Evolutionary conservation across 2,888 invertebrate genomes (phyloP), one percentile per base, ranked within the genome.

Genomic region (Drosophila maculinotata): DNA sequence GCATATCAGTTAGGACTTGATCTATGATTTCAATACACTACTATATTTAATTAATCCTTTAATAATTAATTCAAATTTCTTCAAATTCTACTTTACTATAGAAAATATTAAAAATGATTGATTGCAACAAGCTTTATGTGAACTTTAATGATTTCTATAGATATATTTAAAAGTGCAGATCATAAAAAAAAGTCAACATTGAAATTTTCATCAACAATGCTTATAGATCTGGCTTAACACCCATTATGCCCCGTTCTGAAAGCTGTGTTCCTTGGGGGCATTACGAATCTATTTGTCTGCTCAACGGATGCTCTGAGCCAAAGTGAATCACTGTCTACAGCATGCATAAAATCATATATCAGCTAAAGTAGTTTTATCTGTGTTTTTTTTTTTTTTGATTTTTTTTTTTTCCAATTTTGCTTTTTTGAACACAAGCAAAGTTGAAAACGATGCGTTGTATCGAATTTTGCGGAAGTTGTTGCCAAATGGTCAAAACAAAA

Each of bases 401-500:
- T 36, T 49, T 9, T 31, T 9, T 9, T 7, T 31, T 45, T 9
- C 36, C 9, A 3, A 20, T 20, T 20, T 20, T 20, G 2, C 4
- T 20, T 14, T 31, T 44, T 30, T 52, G 8, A 5, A 39, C 20
- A 39, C 23, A 45, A 7, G 15, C 53, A n/a, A n/a, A n/a, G 15
- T 20, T 20, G n/a, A n/a, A n/a, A n/a, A 36, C 25, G 51, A 15
- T 5, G 7, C 33, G 35, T 5, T 28, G n/a, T 15, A 44, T 36
- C 54, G 41, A 48, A 58, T 64, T 65, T 65, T 57, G 62, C 74
- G 74, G 74, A 74, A 74, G 69, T 66, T 49, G 44, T 58, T 45
- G 52, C 15, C 44, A 45, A 75, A 79, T 41, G 69, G 44, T 20
- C 64, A 52, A 63, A 60, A 75, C 59, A 59, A 71, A 76, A 87